Conservation (phyloP, 1,140 invertebrate genomes). For the Drosophila melanica region DNA sequence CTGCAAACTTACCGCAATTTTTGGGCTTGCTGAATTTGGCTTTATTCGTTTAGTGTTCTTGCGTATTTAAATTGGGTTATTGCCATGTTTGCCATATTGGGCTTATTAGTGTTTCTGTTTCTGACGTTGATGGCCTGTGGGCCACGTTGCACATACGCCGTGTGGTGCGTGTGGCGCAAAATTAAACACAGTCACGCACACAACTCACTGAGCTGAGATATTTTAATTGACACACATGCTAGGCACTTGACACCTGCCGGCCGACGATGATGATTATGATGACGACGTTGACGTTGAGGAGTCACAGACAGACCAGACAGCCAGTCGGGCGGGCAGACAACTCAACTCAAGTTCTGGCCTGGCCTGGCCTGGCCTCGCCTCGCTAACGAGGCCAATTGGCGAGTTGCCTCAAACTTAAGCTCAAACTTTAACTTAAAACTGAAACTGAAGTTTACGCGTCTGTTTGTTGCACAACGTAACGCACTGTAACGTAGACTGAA, state of each 20-base stretch:
- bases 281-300: constrained; percentile 45
- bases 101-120: constrained; percentile 9
- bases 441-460: constrained; percentile 50
- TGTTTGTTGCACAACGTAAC: constrained; percentile 61
- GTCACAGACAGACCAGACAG: constrained; percentile 16
- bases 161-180: constrained; percentile 39
- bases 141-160: constrained; percentile 40
- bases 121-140: constrained; percentile 3
- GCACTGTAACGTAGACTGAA: constrained; percentile 67
- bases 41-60: constrained; percentile 2
- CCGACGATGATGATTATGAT: constrained; percentile 29
- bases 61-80: not conserved
- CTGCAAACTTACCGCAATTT: constrained; percentile 39
- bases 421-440: constrained; percentile 10
- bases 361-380: constrained; percentile 10
- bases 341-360: constrained; percentile 7
- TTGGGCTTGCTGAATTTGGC: constrained; percentile 2
- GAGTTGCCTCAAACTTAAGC: constrained; percentile 13
- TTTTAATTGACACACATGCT: constrained; percentile 79
- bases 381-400: constrained; percentile 57
- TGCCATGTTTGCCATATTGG: not conserved
- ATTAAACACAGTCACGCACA: constrained; percentile 69
- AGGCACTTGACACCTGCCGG: constrained; percentile 61
- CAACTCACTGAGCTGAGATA: constrained; percentile 73
- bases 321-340: not conserved